These are phyloP conservation scores for Vulpes lagopus DNA, from an alignment of 2,113 vertebrate species.

Conservation along the genomic window DNA sequence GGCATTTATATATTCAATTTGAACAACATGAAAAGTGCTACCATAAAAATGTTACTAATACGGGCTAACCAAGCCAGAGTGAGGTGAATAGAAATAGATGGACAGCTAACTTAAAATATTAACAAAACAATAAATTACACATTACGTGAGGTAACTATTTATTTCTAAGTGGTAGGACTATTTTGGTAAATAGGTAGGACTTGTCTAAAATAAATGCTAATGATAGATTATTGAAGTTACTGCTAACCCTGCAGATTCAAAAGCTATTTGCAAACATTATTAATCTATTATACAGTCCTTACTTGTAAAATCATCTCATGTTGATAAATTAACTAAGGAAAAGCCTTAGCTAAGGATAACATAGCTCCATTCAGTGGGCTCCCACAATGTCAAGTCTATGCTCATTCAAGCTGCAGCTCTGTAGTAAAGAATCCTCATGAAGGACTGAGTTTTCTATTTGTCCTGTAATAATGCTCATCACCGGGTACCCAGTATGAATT, in stretches of 20 bases:
- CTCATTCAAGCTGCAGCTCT: background rate
- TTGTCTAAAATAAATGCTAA: background rate
- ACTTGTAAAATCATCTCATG: conserved; percentile 38
- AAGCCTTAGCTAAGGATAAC: background rate
- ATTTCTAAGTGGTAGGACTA: background rate
- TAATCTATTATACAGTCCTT: background rate
- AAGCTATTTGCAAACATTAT: conserved; percentile 32
- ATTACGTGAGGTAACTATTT: background rate
- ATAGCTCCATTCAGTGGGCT: background rate
- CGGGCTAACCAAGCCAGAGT: background rate
- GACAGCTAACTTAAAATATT: background rate
- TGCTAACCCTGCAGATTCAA: background rate
- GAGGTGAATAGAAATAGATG: background rate
- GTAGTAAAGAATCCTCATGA: background rate
- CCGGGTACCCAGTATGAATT: background rate
- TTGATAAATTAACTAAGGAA: conserved; percentile 39
- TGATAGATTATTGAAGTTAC: background rate
- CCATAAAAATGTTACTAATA: conserved; percentile 7
- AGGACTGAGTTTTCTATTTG: background rate
- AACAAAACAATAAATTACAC: background rate
- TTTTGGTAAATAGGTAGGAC: background rate
- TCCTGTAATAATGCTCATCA: background rate
- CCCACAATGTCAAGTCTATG: background rate
- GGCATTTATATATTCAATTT: background rate
- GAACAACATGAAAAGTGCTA: background rate